Evolutionary conservation across 2,113 vertebrate genomes (phyloP), one percentile per base, ranked within the genome.

Genomic region (Hyaena hyaena): DNA sequence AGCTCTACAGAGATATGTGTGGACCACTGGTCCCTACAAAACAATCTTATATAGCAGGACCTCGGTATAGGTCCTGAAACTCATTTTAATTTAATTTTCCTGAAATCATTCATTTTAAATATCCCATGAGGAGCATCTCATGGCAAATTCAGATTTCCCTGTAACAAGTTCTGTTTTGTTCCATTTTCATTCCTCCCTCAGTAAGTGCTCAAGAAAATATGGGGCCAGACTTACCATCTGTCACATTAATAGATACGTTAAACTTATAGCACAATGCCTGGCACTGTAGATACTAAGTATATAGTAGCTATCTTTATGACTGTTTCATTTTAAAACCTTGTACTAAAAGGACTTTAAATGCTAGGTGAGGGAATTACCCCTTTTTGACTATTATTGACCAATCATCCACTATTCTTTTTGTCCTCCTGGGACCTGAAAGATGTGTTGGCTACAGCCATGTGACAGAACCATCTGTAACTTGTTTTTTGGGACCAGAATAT

Each of bases 401-500:
- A 19, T 91, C 71, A 69, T 58, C 10, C 31, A 80, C 3, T 50
- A 45, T 81, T 91, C 9, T 87, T 89, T 35, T 39, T 87, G 8
- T 74, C 35, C 35, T 95, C 53, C 76, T 0, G 14, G 89, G 35
- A 83, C 45, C 48, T 90, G 43, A 84, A 90, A 69, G 58, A 95
- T 95, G 69, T 95, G 50, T 58, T 93, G 73, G 69, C 35, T 23
- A 83, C 19, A 76, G 17, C 26, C 33, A 4, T 23, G 28, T 97
- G 92, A 97, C 55, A 96, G 48, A 19, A 80, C 74, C 89, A 93
- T 95, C 86, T 97, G 73, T 80, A 93, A 89, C 33, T 48, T 94
- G 45, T 15, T 81, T 97, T 97, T 80, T 1, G 84, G 87, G 65
- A 84, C 35, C 6, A 82, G n/a, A 69, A 63, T 79, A 74, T 95